Evolutionary conservation across 2,797 vertebrate species (phyloP).

Genomic region (Tokudaia muenninki): DNA sequence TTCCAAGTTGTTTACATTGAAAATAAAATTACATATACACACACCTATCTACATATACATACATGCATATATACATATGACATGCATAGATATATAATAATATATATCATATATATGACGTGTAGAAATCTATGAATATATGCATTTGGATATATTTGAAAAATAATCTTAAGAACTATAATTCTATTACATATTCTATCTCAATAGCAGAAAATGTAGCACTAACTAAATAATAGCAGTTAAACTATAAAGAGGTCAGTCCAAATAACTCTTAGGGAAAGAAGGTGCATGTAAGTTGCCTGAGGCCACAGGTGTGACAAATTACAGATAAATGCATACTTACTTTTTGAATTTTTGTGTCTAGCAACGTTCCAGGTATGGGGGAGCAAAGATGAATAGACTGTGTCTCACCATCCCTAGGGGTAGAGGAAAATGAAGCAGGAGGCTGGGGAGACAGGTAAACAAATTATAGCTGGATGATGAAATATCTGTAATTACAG

Average conservation of each 20-base stretch:
- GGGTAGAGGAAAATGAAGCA: not conserved
- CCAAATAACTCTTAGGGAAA: conserved; percentile 25
- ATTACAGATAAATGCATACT: not conserved
- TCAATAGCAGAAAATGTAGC: not conserved
- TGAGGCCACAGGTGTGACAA: not conserved
- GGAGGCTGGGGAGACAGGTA: conserved; percentile 24
- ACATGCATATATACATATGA: not conserved
- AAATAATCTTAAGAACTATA: not conserved
- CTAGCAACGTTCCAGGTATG: not conserved
- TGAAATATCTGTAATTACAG: not conserved
- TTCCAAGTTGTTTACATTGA: not conserved
- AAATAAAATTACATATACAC: not conserved
- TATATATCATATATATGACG: not conserved
- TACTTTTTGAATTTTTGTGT: not conserved
- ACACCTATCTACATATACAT: not conserved
- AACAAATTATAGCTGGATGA: conserved; percentile 44
- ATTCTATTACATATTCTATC: not conserved
- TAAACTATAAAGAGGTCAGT: conserved; percentile 3
- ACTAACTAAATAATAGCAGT: conserved; percentile 31
- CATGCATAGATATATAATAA: not conserved
- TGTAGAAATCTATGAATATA: not conserved
- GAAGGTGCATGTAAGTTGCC: not conserved
- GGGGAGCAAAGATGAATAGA: not conserved
- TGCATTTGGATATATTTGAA: not conserved
- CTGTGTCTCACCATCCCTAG: not conserved